Percentiles rank a stretch among this genome's conserved stretches.
Conservation (phyloP, 2,888 invertebrate species). For the Cecidostiba fungosa region DNA sequence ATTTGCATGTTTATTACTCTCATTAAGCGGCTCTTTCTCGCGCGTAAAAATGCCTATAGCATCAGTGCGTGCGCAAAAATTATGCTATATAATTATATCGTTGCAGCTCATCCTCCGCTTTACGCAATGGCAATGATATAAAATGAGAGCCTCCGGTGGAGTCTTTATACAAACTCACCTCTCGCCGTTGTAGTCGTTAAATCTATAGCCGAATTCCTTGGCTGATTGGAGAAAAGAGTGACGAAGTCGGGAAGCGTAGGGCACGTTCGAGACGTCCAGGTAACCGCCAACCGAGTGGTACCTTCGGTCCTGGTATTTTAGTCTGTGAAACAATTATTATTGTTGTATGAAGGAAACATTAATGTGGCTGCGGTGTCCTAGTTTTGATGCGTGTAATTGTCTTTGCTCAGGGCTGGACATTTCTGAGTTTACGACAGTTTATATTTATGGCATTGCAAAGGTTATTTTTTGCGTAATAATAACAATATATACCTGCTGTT, state of each 20-base stretch:
- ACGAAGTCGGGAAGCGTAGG: conserved; percentile 84
- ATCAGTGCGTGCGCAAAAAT: neutral
- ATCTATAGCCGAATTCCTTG: conserved; percentile 85
- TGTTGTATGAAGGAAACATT: neutral
- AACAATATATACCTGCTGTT: conserved; percentile 78
- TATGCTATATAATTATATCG: conserved; percentile 8
- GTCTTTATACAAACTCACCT: conserved; percentile 56
- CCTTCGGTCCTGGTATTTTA: conserved; percentile 76
- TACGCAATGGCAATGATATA: neutral
- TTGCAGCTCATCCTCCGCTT: neutral
- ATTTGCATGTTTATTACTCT: neutral
- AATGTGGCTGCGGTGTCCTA: neutral
- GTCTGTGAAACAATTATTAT: neutral
- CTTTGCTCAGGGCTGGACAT: neutral
- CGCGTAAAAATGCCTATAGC: neutral
- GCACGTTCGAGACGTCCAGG: conserved; percentile 85
- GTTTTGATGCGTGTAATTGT: neutral
- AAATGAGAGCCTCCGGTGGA: neutral
- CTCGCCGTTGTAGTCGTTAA: conserved; percentile 88
- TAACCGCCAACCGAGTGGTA: conserved; percentile 87
- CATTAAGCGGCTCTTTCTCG: neutral
- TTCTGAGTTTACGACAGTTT: neutral
- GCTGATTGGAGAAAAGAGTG: conserved; percentile 86
- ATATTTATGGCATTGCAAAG: neutral
- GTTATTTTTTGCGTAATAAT: neutral